Base-by-base conservation (phyloP, 92 coral and sea anemone genomes). In the Porites cylindrica region DNA sequence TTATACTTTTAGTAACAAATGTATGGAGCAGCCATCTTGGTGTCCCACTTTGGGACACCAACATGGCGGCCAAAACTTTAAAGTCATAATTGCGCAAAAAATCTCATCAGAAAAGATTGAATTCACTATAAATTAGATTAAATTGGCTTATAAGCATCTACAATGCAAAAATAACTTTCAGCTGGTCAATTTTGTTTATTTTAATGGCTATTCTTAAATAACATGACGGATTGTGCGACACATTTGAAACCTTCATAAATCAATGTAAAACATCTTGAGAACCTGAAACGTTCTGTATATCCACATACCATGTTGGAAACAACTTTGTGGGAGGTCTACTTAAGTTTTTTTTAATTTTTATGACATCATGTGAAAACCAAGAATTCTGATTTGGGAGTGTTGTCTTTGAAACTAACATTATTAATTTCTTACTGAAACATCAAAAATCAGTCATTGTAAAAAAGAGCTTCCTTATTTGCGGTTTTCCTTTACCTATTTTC, bases 231-330 rank as follows among this genome's bases (percentile, higher is more conserved):
- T 58, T 78, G n/a, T 51, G 70, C 67, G 12, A 58, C 82, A 78
- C 67, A 59, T 78, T 60, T 77, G 67, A 77, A 77, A 77, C 52
- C 69, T 77, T 77, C 67, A 23, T 77, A 58, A 18, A 77, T 77
- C 68, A 58, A 78, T 61, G 82, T 20, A 59, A 78, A 62, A 17
- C 71, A 78, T 61, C 70, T 66, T 66, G 70, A 66, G 70, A 66
- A 66, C 70, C 70, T 66, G 26, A 66, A 66, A 21, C 70, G 21
- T 66, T 66, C 70, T 66, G 70, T 18, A 72, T 80, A 43, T 64
- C 84, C 59, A 80, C 84, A 80, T 80, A 80, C 84, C 84, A 80
- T 65, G 84, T 80, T 80, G 61, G 84, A 80, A 80, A 80, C 75
- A 51, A 65, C 84, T 80, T 80, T 66, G 84, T 80, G 71, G 75